phyloP scores from a whole-genome alignment of 23 tunicate species.

The Clavelina lepadiformis region DNA sequence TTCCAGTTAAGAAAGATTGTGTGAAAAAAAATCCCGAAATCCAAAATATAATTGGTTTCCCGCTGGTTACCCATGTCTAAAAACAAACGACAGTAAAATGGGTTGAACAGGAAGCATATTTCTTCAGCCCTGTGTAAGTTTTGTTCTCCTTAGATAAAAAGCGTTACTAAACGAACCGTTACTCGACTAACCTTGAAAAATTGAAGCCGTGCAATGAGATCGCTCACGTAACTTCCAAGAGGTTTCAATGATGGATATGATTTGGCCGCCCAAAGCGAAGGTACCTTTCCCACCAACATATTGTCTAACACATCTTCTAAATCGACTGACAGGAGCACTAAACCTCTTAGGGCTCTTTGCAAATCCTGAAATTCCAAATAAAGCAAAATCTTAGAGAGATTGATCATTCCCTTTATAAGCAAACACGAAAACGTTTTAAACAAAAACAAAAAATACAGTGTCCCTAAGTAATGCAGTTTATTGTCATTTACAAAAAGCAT shows the following conservation, averaged over 20 bases:
- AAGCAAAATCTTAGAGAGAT: background rate
- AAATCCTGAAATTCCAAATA: conserved; percentile 33
- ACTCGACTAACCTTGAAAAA: conserved; percentile 53
- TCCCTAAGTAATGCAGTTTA: too few species aligned
- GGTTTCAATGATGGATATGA: conserved; percentile 87
- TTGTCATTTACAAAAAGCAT: too few species aligned
- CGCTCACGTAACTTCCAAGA: conserved; percentile 76
- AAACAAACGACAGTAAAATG: background rate
- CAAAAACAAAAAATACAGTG: conserved; percentile 1
- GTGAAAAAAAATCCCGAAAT: conserved; percentile 94
- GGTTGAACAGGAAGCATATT: background rate
- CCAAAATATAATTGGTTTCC: conserved; percentile 81
- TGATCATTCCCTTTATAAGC: background rate
- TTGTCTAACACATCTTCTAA: conserved; percentile 81
- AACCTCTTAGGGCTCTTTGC: conserved; percentile 64
- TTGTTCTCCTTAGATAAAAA: background rate
- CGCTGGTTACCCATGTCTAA: conserved; percentile 72
- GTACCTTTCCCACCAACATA: conserved; percentile 89
- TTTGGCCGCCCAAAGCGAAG: conserved; percentile 64
- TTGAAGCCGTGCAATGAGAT: conserved; percentile 66
- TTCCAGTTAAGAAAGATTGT: conserved; percentile 86
- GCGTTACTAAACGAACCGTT: too few species aligned
- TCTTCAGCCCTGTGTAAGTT: background rate
- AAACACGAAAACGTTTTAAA: background rate
- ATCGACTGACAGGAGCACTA: conserved; percentile 59